Evolutionary conservation across 2,113 vertebrate genomes (phyloP), one percentile per base, ranked within the genome.

Genomic region (Rhinopomastus cyanomelas): DNA sequence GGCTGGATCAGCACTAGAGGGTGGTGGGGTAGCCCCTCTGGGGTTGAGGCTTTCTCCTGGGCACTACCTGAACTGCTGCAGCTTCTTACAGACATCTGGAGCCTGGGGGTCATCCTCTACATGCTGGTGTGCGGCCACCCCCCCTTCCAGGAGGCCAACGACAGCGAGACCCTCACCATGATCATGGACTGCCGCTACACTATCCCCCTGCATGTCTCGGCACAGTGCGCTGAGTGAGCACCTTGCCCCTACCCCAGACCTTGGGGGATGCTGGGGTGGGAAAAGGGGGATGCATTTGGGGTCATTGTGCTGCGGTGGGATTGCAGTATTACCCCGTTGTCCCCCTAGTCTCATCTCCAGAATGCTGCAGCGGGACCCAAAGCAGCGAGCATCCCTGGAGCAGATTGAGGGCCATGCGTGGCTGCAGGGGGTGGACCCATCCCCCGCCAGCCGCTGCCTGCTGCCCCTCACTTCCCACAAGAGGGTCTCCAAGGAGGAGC

Each of bases 131-230:
- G 98, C 0, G 98, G 98, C 65, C 97, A 97, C 8, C 98, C 98
- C 34, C 98, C 98, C 6, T 98, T 99, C 95, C 98, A 99, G 95
- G 98, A 99, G 96, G 97, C 98, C 96, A 99, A 98, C 4, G 98
- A 99, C 97, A 99, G 98, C 3, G 98, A 98, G 97, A 99, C 98
- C 11, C 97, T 99, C 87, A 98, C 98, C 91, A 99, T 98, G 98
- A 99, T 99, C 78, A 98, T 99, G 97, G 98, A 99, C 97, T 99
- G 98, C 39, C 97, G 98, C 66, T 99, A 99, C 97, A 95, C 95
- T 1, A 46, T 98, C 25, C 98, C 98, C 3, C 87, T 96, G 0
- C 98, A 98, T 9, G 44, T 99, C 62, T 98, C 98, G 8, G 73
- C 92, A 5, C 91, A 96, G 90, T 99, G 98, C 90, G 96, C 95